phyloP scores from a whole-genome alignment of 2,888 invertebrate genomes.

The Metacarcinus magister region DNA sequence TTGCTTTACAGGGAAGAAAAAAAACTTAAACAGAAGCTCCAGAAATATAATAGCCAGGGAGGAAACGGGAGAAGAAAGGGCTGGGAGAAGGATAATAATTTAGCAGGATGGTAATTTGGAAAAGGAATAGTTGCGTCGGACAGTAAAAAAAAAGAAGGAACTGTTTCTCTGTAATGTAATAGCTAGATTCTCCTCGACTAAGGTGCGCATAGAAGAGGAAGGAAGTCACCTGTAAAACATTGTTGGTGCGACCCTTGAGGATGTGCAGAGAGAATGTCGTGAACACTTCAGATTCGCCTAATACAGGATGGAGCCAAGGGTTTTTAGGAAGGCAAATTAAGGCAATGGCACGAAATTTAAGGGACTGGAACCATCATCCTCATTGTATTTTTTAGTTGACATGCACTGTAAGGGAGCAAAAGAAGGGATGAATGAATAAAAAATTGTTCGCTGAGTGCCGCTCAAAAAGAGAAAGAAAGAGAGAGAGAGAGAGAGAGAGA shows the following conservation, averaged over 20 bases:
- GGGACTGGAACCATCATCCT: background rate
- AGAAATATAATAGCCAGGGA: slow-evolving; percentile 7
- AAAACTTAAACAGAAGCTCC: background rate
- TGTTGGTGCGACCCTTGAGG: background rate
- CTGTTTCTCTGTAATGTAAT: slow-evolving; percentile 15
- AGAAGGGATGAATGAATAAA: background rate
- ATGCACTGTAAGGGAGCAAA: background rate
- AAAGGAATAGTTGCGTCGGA: background rate
- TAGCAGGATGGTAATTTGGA: slow-evolving; percentile 26
- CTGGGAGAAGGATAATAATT: background rate
- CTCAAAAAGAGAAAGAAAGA: background rate
- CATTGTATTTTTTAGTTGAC: background rate
- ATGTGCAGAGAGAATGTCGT: background rate
- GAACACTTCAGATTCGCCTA: background rate
- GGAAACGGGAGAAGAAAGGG: background rate
- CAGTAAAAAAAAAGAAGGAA: background rate
- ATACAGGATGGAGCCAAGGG: background rate
- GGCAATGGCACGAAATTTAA: background rate
- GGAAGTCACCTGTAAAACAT: slow-evolving; percentile 5
- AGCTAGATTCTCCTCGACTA: background rate
- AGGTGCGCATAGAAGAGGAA: background rate
- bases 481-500: slow-evolving; percentile 26
- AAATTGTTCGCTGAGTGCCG: background rate
- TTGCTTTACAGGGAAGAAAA: slow-evolving; percentile 11
- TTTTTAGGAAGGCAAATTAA: slow-evolving; percentile 1